phyloP scores from a whole-genome alignment of 2,113 vertebrate genomes.

The Copsychus sechellarum region DNA sequence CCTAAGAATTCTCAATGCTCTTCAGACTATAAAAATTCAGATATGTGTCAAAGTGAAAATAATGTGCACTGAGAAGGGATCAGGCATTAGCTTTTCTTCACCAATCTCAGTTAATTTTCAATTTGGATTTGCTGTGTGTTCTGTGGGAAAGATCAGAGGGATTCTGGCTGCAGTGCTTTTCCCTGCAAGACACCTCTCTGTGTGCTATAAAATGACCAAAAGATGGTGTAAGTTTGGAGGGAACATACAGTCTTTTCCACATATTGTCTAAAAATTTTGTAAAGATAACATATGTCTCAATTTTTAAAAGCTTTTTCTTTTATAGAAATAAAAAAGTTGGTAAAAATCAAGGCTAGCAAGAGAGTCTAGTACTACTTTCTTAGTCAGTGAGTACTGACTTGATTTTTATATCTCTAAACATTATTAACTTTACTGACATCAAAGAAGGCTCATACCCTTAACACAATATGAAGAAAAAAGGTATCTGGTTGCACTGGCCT shows the following conservation, averaged over 20 bases:
- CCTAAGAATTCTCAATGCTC: not conserved
- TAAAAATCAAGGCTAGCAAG: not conserved
- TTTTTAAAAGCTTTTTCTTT: conserved; percentile 2
- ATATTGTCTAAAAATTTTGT: not conserved
- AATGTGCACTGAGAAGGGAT: not conserved
- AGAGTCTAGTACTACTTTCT: not conserved
- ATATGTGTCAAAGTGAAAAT: not conserved
- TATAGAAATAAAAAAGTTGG: not conserved
- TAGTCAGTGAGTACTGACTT: not conserved
- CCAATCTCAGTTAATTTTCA: conserved; percentile 4
- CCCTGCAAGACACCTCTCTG: not conserved
- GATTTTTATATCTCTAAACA: conserved; percentile 24
- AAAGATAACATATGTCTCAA: not conserved
- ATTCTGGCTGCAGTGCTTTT: not conserved
- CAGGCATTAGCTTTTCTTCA: not conserved
- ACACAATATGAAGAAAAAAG: conserved; percentile 3
- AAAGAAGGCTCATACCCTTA: conserved; percentile 11
- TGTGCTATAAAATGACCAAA: conserved; percentile 9
- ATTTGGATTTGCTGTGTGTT: not conserved
- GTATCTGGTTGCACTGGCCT: conserved; percentile 18
- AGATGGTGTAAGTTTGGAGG: not conserved
- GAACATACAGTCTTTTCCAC: not conserved
- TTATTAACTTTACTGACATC: conserved; percentile 25
- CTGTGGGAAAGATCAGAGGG: not conserved
- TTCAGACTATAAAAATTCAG: not conserved